Evolutionary conservation across 2,797 vertebrate species (phyloP).

Genomic region (Myotis vivesi): DNA sequence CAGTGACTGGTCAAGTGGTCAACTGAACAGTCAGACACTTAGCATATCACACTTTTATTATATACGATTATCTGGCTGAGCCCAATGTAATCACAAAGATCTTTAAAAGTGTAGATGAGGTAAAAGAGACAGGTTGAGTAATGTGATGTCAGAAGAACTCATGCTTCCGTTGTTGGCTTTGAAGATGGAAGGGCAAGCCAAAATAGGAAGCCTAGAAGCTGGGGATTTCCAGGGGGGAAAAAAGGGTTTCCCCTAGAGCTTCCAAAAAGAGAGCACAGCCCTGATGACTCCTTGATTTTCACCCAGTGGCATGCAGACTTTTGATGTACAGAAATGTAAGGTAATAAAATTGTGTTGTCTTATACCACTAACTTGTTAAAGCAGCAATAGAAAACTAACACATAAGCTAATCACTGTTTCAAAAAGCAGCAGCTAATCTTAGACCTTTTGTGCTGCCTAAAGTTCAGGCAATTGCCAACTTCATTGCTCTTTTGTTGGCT

Average conservation of each 20-base stretch:
- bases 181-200: not conserved
- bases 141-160: not conserved
- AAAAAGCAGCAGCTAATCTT: not conserved
- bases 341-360: not conserved
- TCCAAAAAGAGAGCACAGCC: not conserved
- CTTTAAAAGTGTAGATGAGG: not conserved
- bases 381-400: not conserved
- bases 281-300: not conserved
- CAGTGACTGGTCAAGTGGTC: too few species aligned
- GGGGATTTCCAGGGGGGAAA: not conserved
- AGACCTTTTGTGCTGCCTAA: not conserved
- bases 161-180: not conserved
- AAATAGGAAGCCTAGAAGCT: not conserved
- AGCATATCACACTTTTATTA: too few species aligned
- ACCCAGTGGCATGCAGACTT: not conserved
- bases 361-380: not conserved
- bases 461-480: not conserved
- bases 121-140: not conserved
- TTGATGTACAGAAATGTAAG: not conserved
- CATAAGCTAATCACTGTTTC: not conserved
- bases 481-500: not conserved
- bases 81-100: not conserved
- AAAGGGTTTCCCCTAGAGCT: not conserved
- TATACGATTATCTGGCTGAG: not conserved
- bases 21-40: too few species aligned